phyloP scores from a whole-genome alignment of 92 coral and sea anemone species.

The Epizoanthus rinbou region DNA sequence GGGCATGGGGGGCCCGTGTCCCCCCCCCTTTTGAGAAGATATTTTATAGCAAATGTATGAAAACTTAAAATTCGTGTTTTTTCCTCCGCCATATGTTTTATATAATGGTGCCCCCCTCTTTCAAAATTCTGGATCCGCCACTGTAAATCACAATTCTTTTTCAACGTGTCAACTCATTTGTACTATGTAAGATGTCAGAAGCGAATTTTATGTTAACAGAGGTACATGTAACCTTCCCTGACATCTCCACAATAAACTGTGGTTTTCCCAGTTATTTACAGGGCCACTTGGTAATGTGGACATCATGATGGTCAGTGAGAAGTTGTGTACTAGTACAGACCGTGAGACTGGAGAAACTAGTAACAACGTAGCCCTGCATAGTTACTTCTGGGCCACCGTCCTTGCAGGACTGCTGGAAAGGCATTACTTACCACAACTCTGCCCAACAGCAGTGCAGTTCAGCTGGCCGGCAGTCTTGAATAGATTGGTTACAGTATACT shows the following conservation, averaged over 20 bases:
- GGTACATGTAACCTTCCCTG: too few relatives aligned
- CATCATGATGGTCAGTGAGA: constrained; percentile 83
- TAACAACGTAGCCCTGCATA: constrained; percentile 70
- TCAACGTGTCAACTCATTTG: too few relatives aligned
- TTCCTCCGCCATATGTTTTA: too few relatives aligned
- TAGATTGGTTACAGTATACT: constrained; percentile 88
- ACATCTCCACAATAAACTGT: too few relatives aligned
- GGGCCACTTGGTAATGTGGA: constrained; percentile 86
- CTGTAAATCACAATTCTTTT: too few relatives aligned
- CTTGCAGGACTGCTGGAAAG: constrained; percentile 85
- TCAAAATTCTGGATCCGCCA: too few relatives aligned
- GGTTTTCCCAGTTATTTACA: constrained; percentile 66
- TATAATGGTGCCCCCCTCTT: too few relatives aligned
- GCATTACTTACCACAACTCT: constrained; percentile 81
- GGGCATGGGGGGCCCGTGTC: too few relatives aligned
- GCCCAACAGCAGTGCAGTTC: constrained; percentile 91
- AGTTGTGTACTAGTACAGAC: constrained; percentile 80
- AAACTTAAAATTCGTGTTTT: too few relatives aligned
- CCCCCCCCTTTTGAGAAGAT: too few relatives aligned
- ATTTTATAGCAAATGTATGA: too few relatives aligned
- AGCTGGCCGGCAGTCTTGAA: constrained; percentile 96
- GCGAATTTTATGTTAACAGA: not conserved
- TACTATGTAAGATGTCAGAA: not conserved
- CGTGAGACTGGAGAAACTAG: constrained; percentile 82
- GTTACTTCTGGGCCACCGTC: constrained; percentile 86